Evolutionary conservation across 2,797 vertebrate genomes (phyloP), one percentile per base, ranked within the genome.

Genomic region (Dallia pectoralis): DNA sequence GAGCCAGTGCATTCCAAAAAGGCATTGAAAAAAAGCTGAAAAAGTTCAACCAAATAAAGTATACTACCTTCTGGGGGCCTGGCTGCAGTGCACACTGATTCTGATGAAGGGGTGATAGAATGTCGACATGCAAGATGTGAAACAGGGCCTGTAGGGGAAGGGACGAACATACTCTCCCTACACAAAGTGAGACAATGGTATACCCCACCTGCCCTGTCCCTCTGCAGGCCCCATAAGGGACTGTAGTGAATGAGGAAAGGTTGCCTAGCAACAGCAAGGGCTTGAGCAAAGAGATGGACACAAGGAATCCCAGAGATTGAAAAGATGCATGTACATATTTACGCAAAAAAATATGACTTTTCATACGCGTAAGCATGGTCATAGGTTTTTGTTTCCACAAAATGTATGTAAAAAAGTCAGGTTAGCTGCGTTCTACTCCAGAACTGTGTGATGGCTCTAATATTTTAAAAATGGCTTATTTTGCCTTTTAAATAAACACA

Each of bases 231-330:
- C 81, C 77, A 79, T 86, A 73, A 85, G 80, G 71, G 77, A 82
- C 73, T 75, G 80, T 80, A 84, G 77, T 81, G 75, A 79, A 76
- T 77, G 81, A 84, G 76, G 79, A 81, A 79, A 70, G 79, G 85
- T 88, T 88, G 87, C 87, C 77, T 79, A 86, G 85, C 87, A 88
- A 87, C 87, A 87, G 75, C 74, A 83, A 73, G 80, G 79, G 79
- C 48, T 78, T 70, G 76, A 74, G 76, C 72, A 75, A 74, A 78
- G 74, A 70, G 75, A 79, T 78, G 75, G 72, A 79, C 77, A 71
- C 65, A 65, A 69, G 56, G 40, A 69, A n/a, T 8, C 59, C 32
- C 53, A 70, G 19, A 59, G n/a, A 70, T 19, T 30, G 32, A 51
- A 70, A 36, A 36, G n/a, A 70, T 70, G 69, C 69, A 70, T 53